Evolutionary conservation across 1,140 invertebrate genomes (phyloP).

Genomic region (Tetragonula clypearis): DNA sequence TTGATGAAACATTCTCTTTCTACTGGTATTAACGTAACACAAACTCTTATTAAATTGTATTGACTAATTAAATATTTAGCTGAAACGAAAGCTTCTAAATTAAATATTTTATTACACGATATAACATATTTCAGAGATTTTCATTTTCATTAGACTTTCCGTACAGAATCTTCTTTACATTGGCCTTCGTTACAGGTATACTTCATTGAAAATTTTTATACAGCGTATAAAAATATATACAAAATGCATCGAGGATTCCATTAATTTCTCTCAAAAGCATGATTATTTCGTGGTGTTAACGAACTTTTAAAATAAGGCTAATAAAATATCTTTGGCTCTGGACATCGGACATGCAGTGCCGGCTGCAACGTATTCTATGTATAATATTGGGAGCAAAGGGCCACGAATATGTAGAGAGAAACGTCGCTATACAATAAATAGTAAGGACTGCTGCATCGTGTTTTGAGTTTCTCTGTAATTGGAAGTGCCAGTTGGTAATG

Average conservation of each 20-base stretch:
- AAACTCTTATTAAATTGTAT: neutral
- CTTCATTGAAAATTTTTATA: neutral
- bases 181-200: neutral
- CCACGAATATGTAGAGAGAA: neutral
- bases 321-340: neutral
- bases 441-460: conserved; percentile 2
- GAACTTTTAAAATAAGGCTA: neutral
- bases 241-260: neutral
- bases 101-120: neutral
- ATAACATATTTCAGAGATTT: neutral
- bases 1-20: neutral
- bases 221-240: neutral
- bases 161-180: neutral
- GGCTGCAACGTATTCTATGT: conserved; percentile 6
- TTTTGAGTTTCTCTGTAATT: conserved; percentile 26
- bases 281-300: neutral
- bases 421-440: conserved; percentile 7
- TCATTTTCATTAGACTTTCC: neutral
- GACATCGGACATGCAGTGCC: neutral
- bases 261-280: neutral
- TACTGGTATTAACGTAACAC: neutral
- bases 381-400: neutral
- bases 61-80: neutral
- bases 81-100: neutral
- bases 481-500: conserved; percentile 31